A percentile compares a stretch with the other conserved stretches of the same genome.
phyloP scores from a whole-genome alignment of 1,140 invertebrate genomes.

The Sycophaga agraensis region DNA sequence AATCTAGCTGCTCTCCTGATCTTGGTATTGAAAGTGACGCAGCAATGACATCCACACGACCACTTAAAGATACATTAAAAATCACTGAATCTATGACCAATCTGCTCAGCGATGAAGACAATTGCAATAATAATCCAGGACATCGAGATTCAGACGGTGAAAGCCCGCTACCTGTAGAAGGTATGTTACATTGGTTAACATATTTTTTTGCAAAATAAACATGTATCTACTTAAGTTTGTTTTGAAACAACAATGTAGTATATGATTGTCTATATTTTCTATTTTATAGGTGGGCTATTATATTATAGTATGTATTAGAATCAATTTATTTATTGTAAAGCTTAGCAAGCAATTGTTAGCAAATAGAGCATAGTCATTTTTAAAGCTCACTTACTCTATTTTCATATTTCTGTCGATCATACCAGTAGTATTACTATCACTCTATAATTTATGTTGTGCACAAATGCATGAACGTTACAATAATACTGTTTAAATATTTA shows the following conservation, averaged over 20 bases:
- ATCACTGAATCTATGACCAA: constrained; percentile 62
- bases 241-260: background rate
- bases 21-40: constrained; percentile 72
- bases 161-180: constrained; percentile 51
- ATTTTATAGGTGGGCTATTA: constrained; percentile 47
- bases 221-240: background rate
- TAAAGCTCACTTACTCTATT: background rate
- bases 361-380: constrained; percentile 12
- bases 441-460: constrained; percentile 12
- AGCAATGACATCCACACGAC: constrained; percentile 51
- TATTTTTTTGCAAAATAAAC: background rate
- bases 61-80: constrained; percentile 57
- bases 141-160: constrained; percentile 42
- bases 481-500: background rate
- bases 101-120: constrained; percentile 56
- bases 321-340: constrained; percentile 41
- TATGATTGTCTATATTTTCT: constrained; percentile 35
- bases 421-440: too few relatives aligned
- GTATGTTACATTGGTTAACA: constrained; percentile 30
- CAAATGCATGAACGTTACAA: constrained; percentile 24
- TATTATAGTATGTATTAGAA: constrained; percentile 48
- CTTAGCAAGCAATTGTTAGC: constrained; percentile 35
- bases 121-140: constrained; percentile 35
- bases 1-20: constrained; percentile 68
- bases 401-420: too few relatives aligned